phyloP scores from a whole-genome alignment of 2,888 invertebrate species.

The Hirtodrosophila histrioides region DNA sequence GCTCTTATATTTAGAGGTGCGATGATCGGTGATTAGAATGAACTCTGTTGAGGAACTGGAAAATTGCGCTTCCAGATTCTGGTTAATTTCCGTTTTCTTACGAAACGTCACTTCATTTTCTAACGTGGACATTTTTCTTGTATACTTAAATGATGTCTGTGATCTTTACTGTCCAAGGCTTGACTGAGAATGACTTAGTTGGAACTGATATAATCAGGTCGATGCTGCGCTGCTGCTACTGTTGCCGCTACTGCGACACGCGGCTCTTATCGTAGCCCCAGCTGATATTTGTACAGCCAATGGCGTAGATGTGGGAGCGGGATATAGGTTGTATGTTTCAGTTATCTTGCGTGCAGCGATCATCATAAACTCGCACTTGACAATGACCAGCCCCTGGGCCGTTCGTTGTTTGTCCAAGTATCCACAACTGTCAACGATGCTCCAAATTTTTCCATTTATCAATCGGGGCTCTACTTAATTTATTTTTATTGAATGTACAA shows the following conservation, averaged over 20 bases:
- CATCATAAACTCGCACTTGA: constrained; percentile 43
- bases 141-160: not conserved
- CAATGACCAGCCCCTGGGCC: constrained; percentile 52
- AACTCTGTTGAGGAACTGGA: constrained; percentile 81
- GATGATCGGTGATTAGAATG: constrained; percentile 80
- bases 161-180: constrained; percentile 19
- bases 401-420: constrained; percentile 29
- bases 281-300: constrained; percentile 61
- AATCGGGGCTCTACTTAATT: constrained; percentile 26
- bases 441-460: constrained; percentile 50
- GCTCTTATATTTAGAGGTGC: constrained; percentile 76
- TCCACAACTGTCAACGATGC: constrained; percentile 37
- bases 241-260: constrained; percentile 52
- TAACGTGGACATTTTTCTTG: constrained; percentile 71
- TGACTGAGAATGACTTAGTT: constrained; percentile 37
- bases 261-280: constrained; percentile 58
- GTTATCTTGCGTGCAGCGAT: constrained; percentile 40
- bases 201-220: constrained; percentile 30
- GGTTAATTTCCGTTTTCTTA: constrained; percentile 59
- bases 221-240: constrained; percentile 43
- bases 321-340: constrained; percentile 80
- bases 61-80: constrained; percentile 76
- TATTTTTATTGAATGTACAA: constrained; percentile 37
- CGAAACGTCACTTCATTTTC: constrained; percentile 76
- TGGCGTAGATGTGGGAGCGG: constrained; percentile 74